Conservation (phyloP, 2,888 invertebrate species). For the Trichopoda pennipes region DNA sequence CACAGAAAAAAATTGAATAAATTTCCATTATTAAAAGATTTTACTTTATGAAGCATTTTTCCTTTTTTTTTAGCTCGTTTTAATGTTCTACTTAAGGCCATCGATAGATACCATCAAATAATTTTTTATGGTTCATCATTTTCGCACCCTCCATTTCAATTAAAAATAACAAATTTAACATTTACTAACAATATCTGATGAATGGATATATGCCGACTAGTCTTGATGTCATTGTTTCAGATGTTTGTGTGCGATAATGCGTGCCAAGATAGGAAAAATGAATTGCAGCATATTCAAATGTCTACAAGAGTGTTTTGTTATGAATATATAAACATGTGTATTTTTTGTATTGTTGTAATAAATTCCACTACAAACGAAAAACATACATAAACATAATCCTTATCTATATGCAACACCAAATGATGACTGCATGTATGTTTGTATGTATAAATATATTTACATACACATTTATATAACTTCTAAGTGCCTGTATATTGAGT, state of each 20-base stretch:
- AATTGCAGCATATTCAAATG: conserved; percentile 42
- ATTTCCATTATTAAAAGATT: no score
- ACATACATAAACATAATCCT: conserved; percentile 36
- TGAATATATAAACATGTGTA: not conserved
- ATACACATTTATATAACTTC: conserved; percentile 11
- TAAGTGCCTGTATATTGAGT: conserved; percentile 48
- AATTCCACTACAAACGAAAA: conserved; percentile 29
- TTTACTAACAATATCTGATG: conserved; percentile 66
- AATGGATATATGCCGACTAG: conserved; percentile 71
- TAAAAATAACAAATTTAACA: conserved; percentile 29
- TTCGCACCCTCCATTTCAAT: conserved; percentile 65
- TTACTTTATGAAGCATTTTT: not conserved
- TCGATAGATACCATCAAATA: conserved; percentile 78
- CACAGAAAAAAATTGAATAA: no score
- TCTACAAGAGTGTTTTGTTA: conserved; percentile 11
- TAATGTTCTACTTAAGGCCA: conserved; percentile 70
- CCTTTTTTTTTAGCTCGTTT: conserved; percentile 27
- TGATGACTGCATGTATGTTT: conserved; percentile 3
- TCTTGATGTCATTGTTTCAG: conserved; percentile 53
- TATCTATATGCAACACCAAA: conserved; percentile 27
- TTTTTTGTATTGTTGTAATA: not conserved
- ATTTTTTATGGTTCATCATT: conserved; percentile 73
- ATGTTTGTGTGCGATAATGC: conserved; percentile 64
- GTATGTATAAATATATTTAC: not conserved
- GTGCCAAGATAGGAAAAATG: conserved; percentile 57